Conservation (phyloP, 2,113 vertebrate genomes). For the Falcunculus frontatus region DNA sequence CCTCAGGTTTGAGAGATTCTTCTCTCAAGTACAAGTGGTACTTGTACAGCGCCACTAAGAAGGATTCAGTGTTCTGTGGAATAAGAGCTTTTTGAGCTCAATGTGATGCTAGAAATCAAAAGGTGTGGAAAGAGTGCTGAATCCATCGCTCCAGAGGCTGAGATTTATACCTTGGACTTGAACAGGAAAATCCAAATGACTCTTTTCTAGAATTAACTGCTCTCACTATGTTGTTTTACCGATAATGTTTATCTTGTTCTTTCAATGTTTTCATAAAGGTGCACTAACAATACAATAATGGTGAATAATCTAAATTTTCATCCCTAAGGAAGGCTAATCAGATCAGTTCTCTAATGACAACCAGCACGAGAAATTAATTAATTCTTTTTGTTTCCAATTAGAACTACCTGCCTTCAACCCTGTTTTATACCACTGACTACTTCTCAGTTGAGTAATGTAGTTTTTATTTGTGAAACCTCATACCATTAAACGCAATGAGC, state of each 20-base stretch:
- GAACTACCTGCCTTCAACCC: not conserved
- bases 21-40: too few relatives aligned
- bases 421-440: not conserved
- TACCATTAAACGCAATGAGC: constrained; percentile 40
- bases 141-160: not conserved
- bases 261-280: not conserved
- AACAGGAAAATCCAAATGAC: not conserved
- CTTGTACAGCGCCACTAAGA: not conserved
- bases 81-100: constrained; percentile 4
- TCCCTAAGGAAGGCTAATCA: constrained; percentile 10
- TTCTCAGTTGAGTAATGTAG: not conserved
- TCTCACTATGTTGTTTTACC: not conserved
- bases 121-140: not conserved
- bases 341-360: not conserved
- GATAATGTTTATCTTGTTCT: not conserved
- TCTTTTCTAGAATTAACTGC: not conserved
- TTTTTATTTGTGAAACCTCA: constrained; percentile 54
- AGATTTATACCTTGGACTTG: not conserved
- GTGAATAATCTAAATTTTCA: constrained; percentile 26
- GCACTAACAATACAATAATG: constrained; percentile 29
- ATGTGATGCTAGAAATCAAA: constrained; percentile 9
- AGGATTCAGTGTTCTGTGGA: not conserved
- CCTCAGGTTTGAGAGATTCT: not conserved
- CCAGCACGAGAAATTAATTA: not conserved
- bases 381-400: not conserved